phyloP scores from a whole-genome alignment of 2,113 vertebrate species.

The Entomyzon cyanotis region DNA sequence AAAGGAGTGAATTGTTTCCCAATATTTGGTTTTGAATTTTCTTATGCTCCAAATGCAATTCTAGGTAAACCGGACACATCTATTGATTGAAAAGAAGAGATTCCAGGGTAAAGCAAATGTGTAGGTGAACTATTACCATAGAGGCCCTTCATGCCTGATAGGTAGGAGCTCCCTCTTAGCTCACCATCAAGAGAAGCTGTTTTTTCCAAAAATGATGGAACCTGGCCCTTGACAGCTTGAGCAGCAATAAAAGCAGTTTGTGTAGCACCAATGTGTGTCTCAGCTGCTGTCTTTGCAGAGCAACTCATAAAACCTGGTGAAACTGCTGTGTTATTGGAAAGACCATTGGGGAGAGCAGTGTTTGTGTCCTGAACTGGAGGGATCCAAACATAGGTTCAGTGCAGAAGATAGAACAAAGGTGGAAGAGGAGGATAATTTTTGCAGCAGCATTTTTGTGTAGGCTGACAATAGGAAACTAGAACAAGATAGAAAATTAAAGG shows the following conservation, averaged over 20 bases:
- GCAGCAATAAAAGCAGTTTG: not conserved
- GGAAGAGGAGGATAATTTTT: not conserved
- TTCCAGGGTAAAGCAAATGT: not conserved
- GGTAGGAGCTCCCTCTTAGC: not conserved
- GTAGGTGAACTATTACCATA: not conserved
- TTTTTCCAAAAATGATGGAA: not conserved
- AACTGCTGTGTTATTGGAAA: not conserved
- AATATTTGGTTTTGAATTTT: not conserved
- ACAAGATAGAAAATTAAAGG: not conserved
- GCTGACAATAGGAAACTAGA: not conserved
- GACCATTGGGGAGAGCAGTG: not conserved
- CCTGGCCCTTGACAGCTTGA: not conserved
- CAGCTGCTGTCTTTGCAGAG: not conserved
- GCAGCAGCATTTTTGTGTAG: not conserved
- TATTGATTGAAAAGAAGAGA: not conserved
- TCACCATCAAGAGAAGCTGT: not conserved
- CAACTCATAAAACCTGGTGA: not conserved
- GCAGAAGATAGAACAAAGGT: not conserved
- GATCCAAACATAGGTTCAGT: not conserved
- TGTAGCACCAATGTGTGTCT: not conserved
- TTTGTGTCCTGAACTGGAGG: not conserved
- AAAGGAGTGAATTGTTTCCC: not conserved
- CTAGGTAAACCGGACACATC: not conserved
- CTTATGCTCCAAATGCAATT: not conserved
- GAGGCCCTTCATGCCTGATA: fast-evolving